Base-by-base conservation (phyloP, 2,888 invertebrate genomes). In the Cerastoderma edule region DNA sequence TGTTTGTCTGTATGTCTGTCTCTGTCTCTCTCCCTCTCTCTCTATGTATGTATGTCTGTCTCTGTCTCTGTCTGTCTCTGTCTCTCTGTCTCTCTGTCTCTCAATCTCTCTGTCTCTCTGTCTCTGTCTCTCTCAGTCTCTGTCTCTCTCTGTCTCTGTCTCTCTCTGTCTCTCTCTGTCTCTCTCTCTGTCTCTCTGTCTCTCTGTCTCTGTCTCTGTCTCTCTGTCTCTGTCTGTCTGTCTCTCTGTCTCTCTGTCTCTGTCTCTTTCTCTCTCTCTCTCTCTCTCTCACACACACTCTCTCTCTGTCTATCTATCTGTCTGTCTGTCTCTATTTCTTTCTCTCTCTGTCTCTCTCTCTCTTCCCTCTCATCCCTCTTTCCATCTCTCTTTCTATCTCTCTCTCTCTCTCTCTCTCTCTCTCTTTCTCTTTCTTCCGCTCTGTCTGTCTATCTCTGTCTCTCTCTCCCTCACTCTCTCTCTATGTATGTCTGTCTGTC, bases 261-360 rank as follows among this genome's bases (percentile, higher is more conserved):
- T 39, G 10, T 39, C 39, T 39, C 39, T 39, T 16, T 39, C 39
- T 39, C 39, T 39, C 39, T 39, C 39, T 39, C 39, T 39, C 39
- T 39, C 39, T 39, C 39, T 39, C 39, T 39, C 39, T 39, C 39
- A 13, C 39, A 13, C 39, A 13, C 8, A n/a, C n/a, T n/a, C 16
- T 39, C 39, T 8, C 16, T 10, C 8, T 39, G 39, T 39, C 16
- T 39, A 13, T 8, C 16, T 39, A 8, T 39, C 16, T 10, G 16
- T 39, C 16, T 8, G 39, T 10, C 8, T 39, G 8, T 39, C 39
- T 39, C 16, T 10, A 39, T 39, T 16, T 39, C 39, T 39, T 39
- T 39, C 39, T 39, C 39, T 39, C 39, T 39, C 39, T 39, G 39
- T 39, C 39, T 39, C 39, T 39, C 39, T 39, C 39, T 39, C 39